Evolutionary conservation across 1,140 invertebrate species (phyloP), one percentile per base, ranked within the genome.

Genomic region (Anthonomus grandis): DNA sequence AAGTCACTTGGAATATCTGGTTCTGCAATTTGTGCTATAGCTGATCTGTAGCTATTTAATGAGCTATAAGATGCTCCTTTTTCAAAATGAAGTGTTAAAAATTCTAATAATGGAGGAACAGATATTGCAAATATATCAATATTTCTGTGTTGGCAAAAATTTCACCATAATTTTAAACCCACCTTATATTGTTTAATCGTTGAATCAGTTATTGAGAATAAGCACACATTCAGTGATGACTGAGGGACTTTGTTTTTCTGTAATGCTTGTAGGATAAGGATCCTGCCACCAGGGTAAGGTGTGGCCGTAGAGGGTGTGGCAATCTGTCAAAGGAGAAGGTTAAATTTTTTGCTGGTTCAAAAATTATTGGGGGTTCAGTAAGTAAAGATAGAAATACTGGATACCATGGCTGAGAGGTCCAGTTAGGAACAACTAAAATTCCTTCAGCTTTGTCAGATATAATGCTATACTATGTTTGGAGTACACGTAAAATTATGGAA

Each of bases 381-480:
- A 67, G 4, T 36, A 71, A 24, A 4, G n/a, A 17, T 42, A 49
- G 37, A 31, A 52, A 15, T 0, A 72, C 3, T 0, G 66, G 62
- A 36, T 57, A 70, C 67, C 68, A 70, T 2, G 41, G 51, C 21
- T 66, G 59, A 1, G 58, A 6, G 24, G 44, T 47, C 48, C 60
- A 64, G 27, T 55, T 19, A 6, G 64, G 63, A 5, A 63, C 60
- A 0, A 69, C 47, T 6, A 68, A 10, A 31, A 69, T 61, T 2
- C 59, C 66, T 6, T 17, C 15, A 0, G 65, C 64, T 12, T 55
- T 48, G 21, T 70, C 62, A n/a, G 19, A 8, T 17, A 48, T 59
- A 23, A 66, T 65, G 47, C n/a, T n/a, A n/a, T n/a, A n/a, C n/a
- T n/a, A n/a, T n/a, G 68, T 68, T 41, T 36, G 27, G 12, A 64